Conservation (phyloP, 1,140 invertebrate genomes). For the Muscidifurax raptorellus region DNA sequence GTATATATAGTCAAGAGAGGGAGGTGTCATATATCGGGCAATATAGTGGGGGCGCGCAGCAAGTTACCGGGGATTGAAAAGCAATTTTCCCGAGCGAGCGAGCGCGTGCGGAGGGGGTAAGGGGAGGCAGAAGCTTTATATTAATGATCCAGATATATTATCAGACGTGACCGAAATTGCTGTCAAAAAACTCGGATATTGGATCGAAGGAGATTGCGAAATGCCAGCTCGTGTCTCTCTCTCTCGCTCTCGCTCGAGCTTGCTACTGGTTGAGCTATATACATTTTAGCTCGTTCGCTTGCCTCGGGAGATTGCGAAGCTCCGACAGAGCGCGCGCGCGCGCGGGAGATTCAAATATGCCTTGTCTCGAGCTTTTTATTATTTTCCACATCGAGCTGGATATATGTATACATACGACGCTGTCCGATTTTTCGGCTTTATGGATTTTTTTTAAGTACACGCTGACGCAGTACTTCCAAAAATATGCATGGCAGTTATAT, state of each 20-base stretch:
- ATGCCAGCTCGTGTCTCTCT: conserved; percentile 63
- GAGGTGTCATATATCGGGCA: background rate
- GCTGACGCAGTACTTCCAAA: no score
- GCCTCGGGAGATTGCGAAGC: conserved; percentile 26
- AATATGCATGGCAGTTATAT: no score
- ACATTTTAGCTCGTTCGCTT: conserved; percentile 8
- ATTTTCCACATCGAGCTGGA: background rate
- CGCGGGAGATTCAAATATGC: conserved; percentile 53
- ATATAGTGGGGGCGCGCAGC: conserved; percentile 28
- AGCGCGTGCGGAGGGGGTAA: conserved; percentile 58
- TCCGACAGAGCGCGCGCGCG: background rate
- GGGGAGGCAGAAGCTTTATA: conserved; percentile 70
- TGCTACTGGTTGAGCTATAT: background rate
- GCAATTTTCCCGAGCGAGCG: conserved; percentile 75
- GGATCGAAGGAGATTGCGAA: conserved; percentile 75
- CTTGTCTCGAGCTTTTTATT: conserved; percentile 48
- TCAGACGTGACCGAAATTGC: conserved; percentile 77
- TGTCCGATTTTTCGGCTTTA: no score
- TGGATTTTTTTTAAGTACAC: no score
- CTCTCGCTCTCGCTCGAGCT: conserved; percentile 29
- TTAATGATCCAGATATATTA: conserved; percentile 78
- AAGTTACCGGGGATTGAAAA: conserved; percentile 73
- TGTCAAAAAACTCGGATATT: conserved; percentile 78
- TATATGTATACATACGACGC: background rate
- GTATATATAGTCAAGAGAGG: no score